phyloP scores from a whole-genome alignment of 2,888 invertebrate species.

The Globia sparganii region DNA sequence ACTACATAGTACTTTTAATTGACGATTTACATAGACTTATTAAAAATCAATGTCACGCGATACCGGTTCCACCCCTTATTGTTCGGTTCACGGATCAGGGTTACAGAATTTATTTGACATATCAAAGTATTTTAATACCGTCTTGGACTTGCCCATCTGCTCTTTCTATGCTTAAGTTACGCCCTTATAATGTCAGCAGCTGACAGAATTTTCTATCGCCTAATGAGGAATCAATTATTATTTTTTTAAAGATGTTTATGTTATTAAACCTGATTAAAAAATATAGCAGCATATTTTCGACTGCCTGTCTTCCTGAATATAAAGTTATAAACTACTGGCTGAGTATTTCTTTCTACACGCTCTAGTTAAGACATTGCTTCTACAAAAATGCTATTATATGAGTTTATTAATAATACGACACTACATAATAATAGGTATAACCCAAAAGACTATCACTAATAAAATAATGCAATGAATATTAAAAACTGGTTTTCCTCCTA shows the following conservation, averaged over 20 bases:
- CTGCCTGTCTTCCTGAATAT: background rate
- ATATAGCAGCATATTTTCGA: background rate
- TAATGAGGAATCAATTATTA: constrained; percentile 27
- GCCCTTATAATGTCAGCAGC: constrained; percentile 40
- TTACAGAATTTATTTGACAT: constrained; percentile 21
- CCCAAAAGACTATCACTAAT: background rate
- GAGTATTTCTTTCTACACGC: background rate
- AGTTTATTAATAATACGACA: background rate
- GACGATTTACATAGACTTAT: constrained; percentile 35
- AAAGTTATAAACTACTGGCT: background rate
- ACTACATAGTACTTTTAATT: constrained; percentile 6
- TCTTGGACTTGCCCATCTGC: constrained; percentile 47
- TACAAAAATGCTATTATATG: background rate
- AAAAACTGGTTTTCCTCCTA: background rate
- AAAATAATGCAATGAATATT: background rate
- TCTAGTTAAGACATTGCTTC: background rate
- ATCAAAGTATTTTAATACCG: constrained; percentile 30
- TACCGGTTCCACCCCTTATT: constrained; percentile 41
- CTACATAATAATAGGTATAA: background rate
- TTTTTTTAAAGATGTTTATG: constrained; percentile 18
- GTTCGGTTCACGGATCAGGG: constrained; percentile 29
- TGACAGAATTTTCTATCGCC: constrained; percentile 49
- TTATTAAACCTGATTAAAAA: constrained; percentile 1
- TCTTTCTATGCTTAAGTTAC: constrained; percentile 23
- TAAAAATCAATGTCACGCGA: constrained; percentile 50